Evolutionary conservation across 2,888 invertebrate genomes (phyloP).

Genomic region (Sisyra terminalis): DNA sequence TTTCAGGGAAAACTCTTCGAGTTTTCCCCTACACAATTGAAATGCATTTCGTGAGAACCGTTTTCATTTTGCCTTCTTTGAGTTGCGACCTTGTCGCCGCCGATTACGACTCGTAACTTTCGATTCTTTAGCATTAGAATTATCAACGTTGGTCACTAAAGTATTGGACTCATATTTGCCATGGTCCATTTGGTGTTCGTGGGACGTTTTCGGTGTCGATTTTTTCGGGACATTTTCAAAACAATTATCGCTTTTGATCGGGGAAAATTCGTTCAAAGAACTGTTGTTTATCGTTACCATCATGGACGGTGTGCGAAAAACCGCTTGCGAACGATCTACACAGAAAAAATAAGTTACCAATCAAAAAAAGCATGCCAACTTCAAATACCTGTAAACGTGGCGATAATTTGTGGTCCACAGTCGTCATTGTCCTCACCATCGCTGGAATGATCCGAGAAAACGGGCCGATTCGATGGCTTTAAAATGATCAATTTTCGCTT

Average conservation of each 20-base stretch:
- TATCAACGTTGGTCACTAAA: not conserved
- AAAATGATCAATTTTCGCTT: not conserved
- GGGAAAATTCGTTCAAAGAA: too few species aligned
- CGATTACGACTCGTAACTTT: not conserved
- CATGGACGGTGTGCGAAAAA: too few species aligned
- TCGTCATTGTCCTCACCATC: constrained; percentile 3
- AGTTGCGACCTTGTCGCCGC: not conserved
- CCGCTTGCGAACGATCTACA: not conserved
- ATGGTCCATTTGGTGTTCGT: not conserved
- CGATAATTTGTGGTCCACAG: constrained; percentile 2
- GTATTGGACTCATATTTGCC: not conserved
- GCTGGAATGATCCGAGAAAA: constrained; percentile 1
- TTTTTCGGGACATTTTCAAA: not conserved
- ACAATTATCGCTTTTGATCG: too few species aligned
- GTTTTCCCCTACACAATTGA: too few species aligned
- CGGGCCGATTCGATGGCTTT: not conserved
- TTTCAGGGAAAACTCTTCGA: too few species aligned
- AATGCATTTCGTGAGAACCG: too few species aligned
- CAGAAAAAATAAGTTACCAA: not conserved
- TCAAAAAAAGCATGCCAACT: not conserved
- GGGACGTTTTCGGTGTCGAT: not conserved
- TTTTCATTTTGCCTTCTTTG: not conserved
- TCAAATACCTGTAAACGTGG: not conserved
- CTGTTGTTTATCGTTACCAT: too few species aligned
- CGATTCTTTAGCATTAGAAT: not conserved